Conservation (phyloP, 2,888 invertebrate genomes). For the Yponomeuta malinellus region DNA sequence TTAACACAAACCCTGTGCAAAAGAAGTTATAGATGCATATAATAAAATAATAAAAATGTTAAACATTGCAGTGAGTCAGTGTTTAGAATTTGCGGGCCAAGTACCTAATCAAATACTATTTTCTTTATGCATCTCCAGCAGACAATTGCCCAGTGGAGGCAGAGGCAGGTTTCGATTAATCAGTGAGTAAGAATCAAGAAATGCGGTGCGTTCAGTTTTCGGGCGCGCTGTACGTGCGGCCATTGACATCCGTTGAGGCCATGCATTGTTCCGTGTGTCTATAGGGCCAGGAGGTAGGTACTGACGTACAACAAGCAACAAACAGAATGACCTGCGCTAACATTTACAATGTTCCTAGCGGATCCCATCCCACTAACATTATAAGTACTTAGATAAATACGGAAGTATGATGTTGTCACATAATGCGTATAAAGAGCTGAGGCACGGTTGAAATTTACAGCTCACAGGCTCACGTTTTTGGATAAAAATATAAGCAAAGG, state of each 20-base stretch:
- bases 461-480: too few species aligned
- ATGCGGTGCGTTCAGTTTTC: conserved; percentile 2
- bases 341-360: background rate
- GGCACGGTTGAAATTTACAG: too few species aligned
- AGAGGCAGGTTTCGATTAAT: conserved; percentile 9
- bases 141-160: background rate
- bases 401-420: too few species aligned
- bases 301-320: background rate
- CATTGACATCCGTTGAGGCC: conserved; percentile 19
- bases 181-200: conserved; percentile 9
- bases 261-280: conserved; percentile 4
- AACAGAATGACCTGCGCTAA: background rate
- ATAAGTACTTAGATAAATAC: too few species aligned
- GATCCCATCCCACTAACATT: too few species aligned
- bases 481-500: too few species aligned
- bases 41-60: too few species aligned
- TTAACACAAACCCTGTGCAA: too few species aligned
- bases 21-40: too few species aligned
- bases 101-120: background rate
- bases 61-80: too few species aligned
- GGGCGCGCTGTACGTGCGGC: conserved; percentile 20
- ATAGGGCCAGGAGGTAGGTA: background rate
- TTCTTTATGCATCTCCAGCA: background rate
- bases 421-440: too few species aligned
- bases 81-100: background rate